Base-by-base conservation (phyloP, 2,797 vertebrate genomes). In the Cyprinodon diabolis region DNA sequence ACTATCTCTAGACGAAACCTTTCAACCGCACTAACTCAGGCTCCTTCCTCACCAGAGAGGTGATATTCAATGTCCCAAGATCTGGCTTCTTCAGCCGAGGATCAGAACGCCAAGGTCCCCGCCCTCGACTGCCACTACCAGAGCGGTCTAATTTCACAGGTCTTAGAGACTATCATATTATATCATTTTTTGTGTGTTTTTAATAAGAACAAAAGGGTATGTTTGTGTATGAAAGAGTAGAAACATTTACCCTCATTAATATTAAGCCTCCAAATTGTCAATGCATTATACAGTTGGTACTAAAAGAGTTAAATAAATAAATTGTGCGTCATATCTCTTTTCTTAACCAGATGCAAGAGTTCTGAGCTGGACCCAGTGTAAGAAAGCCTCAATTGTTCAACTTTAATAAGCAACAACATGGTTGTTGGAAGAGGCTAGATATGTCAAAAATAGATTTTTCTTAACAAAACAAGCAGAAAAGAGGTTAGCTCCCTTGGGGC, bases 281-380 rank as follows among this genome's bases (percentile, higher is more conserved):
- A 70, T 74, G 37, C 80, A 68, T 47, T 77, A 78, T 76, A 76
- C 71, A 71, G 65, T 71, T 25, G 1, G 21, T 57, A 77, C 76
- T 84, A 69, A 70, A 6, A 49, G 55, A 45, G 65, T 23, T 74
- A 65, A 60, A 80, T 80, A 83, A 84, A 71, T 73, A 45, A 77
- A 47, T 14, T 13, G 56, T 21, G 4, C 79, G 74, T 86, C 88
- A 86, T 86, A 80, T 87, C 90, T 85, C 75, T 66, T 88, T 79
- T 79, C 77, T 77, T 90, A 83, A 83, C 71, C 74, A 21, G 75
- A 87, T 90, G 84, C n/a, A 25, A 86, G 60, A 82, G 73, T 90
- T 83, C 82, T 81, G 77, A 74, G 84, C 73, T 88, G 72, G 70
- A 74, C 72, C 79, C 72, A 57, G 77, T 78, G 68, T 83, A 72